Percentiles rank a stretch among this genome's conserved stretches.
Conservation (phyloP, 2,797 vertebrate genomes). For the Coccyzus lansbergi region DNA sequence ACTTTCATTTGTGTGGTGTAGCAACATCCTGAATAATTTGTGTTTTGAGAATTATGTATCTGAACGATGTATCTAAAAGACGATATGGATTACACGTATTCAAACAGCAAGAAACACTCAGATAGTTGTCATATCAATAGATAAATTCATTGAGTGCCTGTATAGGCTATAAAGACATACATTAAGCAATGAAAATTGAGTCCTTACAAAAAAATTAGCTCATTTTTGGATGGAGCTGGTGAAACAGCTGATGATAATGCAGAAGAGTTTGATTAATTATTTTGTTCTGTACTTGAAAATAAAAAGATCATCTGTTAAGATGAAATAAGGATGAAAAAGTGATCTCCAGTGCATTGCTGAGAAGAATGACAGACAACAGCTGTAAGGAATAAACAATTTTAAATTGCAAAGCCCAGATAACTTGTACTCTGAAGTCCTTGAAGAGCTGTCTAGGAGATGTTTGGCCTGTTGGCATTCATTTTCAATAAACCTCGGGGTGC, state of each 20-base stretch:
- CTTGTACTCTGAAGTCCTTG: not conserved
- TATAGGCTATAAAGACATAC: not conserved
- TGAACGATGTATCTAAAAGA: not conserved
- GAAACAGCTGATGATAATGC: not conserved
- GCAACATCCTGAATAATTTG: not conserved
- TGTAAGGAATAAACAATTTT: constrained; percentile 27
- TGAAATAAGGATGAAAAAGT: constrained; percentile 21
- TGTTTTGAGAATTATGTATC: not conserved
- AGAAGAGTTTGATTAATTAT: not conserved
- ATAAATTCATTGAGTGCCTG: not conserved
- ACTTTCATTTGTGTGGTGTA: not conserved
- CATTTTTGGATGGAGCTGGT: constrained; percentile 7
- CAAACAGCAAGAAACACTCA: not conserved
- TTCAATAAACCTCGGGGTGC: not conserved
- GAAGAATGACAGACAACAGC: constrained; percentile 42
- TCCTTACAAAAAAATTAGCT: not conserved
- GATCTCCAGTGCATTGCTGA: not conserved
- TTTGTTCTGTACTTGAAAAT: constrained; percentile 33
- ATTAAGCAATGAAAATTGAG: not conserved
- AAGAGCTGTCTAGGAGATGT: not conserved
- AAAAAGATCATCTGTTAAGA: not conserved
- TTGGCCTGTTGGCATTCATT: constrained; percentile 4
- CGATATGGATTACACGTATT: not conserved
- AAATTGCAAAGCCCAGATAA: constrained; percentile 15
- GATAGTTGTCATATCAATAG: not conserved